Base-by-base conservation (phyloP, 2,888 invertebrate genomes). In the Dione vanillae region DNA sequence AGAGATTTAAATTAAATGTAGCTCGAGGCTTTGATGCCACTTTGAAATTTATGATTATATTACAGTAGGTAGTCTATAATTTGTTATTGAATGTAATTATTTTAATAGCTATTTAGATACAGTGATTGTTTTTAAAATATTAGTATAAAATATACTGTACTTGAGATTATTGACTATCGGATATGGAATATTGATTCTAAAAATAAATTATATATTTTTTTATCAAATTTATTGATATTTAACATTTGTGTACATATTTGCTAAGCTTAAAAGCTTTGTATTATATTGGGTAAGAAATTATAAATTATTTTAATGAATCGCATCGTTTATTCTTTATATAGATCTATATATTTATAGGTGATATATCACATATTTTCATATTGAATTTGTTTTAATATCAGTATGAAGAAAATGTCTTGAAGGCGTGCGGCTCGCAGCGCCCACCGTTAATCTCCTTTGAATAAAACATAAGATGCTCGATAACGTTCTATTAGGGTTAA, bases 401-500 rank as follows among this genome's bases (percentile, higher is more conserved):
- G 82, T 82, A 82, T 84, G 86, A 84, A 82, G 83, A 89, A 89
- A 89, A 88, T 87, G 86, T 84, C 82, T 84, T 76, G 78, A 70
- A 76, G 80, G 84, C 83, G 83, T 85, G 85, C 45, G 45, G 54
- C 86, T 82, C 76, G 79, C 78, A 82, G 82, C 85, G 77, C 83
- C 83, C 84, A 78, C 79, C 82, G 78, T 84, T 92, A 90, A 93
- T 91, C 89, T 89, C 85, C 77, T 80, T 80, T 93, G 92, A 92
- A 93, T 92, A 92, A 93, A 85, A 91, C 92, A 92, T 92, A 87
- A 90, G 91, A 87, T 88, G 82, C 83, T 86, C 86, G 90, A 91
- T 92, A 90, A 87, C 86, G 83, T 85, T 86, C 86, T 88, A 88
- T 90, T 88, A 90, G 86, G 86, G 87, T 86, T 90, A 87, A 88